These are phyloP conservation scores for Poecile atricapillus DNA, from an alignment of 2,113 vertebrate species.

Conservation along the genomic window DNA sequence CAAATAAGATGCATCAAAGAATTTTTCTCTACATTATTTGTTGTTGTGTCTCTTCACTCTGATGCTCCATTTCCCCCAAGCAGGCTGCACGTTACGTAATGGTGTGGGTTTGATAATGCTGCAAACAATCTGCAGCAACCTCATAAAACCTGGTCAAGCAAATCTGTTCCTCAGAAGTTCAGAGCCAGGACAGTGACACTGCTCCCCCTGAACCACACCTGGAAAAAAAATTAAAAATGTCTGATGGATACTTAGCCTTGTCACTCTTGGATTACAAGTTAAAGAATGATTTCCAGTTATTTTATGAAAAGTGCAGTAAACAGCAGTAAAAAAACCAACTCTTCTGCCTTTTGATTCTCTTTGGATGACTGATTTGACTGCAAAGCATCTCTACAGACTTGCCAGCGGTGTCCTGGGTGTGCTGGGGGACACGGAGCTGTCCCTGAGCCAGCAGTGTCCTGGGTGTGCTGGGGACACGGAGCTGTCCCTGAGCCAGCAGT, in stretches of 20 bases:
- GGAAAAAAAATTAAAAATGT: neutral
- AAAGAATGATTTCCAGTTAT: neutral
- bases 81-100: neutral
- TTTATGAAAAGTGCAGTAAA: neutral
- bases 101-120: neutral
- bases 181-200: neutral
- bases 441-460: neutral
- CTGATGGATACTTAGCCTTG: neutral
- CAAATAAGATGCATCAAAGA: neutral
- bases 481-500: neutral
- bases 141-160: neutral
- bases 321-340: neutral
- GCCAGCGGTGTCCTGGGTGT: neutral
- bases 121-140: neutral
- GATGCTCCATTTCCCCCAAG: neutral
- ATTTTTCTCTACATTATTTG: neutral
- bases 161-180: neutral
- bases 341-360: neutral
- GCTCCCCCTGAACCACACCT: rapidly evolving
- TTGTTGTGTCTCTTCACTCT: neutral
- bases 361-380: neutral
- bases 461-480: neutral
- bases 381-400: neutral
- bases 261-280: neutral
- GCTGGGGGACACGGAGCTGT: neutral